Base-by-base conservation (phyloP, 2,888 invertebrate species). In the Helleia helle region DNA sequence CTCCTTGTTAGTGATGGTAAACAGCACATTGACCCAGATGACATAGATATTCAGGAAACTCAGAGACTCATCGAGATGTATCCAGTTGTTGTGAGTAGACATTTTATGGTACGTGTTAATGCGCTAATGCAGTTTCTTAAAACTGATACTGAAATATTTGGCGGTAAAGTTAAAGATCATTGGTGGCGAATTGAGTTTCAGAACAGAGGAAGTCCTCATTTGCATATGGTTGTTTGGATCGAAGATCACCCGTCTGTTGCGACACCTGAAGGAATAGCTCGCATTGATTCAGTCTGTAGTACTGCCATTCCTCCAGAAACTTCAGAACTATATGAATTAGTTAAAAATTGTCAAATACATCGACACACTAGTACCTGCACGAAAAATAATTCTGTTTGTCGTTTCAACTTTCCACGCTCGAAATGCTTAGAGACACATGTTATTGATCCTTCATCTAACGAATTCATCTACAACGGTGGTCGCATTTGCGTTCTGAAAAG, bases 181-280 rank as follows among this genome's bases (percentile, higher is more conserved):
- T 56, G 59, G 62, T 59, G 54, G 22, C 36, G 59, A 28, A 46
- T 65, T 1, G 63, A 65, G n/a, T 67, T 65, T 25, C 58, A 65
- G 42, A 62, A 62, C 24, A 42, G 59, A 1, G 63, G 59, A 5
- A 63, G 60, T 30, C 62, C 62, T 6, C 59, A 62, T 47, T 29
- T 62, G n/a, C 62, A 62, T 40, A 60, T 59, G 56, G 38, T 61
- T 1, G 22, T 60, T 0, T 65, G 62, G 62, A 55, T 55, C 44
- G 6, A 13, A 1, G 25, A 38, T 44, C 3, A 51, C 24, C 54
- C 55, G 0, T 36, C 49, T 8, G 52, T 56, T 11, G 31, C 22
- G 6, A 51, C 43, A 30, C 41, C 38, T 5, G 38, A 57, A 42
- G 54, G 54, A 4, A 39, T 44, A 1, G 8, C 1, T 0, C 27